Percentiles rank a stretch among this genome's conserved stretches.
phyloP scores from a whole-genome alignment of 2,797 vertebrate genomes.

The Danionella dracula region DNA sequence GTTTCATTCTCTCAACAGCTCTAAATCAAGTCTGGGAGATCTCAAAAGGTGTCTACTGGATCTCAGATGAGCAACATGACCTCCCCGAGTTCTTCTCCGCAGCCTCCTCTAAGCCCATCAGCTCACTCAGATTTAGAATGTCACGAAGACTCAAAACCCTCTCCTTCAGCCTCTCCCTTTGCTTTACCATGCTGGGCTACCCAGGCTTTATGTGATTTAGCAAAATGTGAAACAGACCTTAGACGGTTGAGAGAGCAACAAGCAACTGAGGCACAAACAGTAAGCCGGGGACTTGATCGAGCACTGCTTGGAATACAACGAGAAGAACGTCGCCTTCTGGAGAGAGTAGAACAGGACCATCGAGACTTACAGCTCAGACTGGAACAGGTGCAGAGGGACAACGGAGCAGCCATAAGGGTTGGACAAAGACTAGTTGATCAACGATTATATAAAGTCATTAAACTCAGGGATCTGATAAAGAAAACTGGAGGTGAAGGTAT shows the following conservation, averaged over 20 bases:
- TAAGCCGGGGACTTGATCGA: conserved; percentile 58
- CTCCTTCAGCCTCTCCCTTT: conserved; percentile 28
- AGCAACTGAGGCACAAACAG: conserved; percentile 49
- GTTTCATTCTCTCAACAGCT: neutral
- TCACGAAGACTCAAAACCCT: conserved; percentile 31
- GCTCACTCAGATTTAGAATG: conserved; percentile 34
- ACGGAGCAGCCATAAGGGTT: conserved; percentile 55
- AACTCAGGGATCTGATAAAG: conserved; percentile 57
- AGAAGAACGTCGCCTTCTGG: conserved; percentile 66
- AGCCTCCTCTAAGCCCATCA: conserved; percentile 35
- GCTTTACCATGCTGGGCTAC: conserved; percentile 58
- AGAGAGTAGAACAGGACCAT: conserved; percentile 70
- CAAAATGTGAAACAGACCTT: conserved; percentile 58
- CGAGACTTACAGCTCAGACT: conserved; percentile 61
- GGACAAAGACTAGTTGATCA: conserved; percentile 60
- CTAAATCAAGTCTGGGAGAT: no score
- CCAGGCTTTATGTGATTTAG: conserved; percentile 58
- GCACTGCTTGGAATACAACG: conserved; percentile 61
- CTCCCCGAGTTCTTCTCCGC: conserved; percentile 38
- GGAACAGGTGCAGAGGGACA: conserved; percentile 66
- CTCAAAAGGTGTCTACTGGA: conserved; percentile 51
- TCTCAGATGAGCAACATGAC: conserved; percentile 47
- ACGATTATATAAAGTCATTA: conserved; percentile 55
- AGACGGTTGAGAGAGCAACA: conserved; percentile 53
- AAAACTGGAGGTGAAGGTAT: conserved; percentile 30